Evolutionary conservation across 2,113 vertebrate species (phyloP).

Genomic region (Pseudopodoces humilis): DNA sequence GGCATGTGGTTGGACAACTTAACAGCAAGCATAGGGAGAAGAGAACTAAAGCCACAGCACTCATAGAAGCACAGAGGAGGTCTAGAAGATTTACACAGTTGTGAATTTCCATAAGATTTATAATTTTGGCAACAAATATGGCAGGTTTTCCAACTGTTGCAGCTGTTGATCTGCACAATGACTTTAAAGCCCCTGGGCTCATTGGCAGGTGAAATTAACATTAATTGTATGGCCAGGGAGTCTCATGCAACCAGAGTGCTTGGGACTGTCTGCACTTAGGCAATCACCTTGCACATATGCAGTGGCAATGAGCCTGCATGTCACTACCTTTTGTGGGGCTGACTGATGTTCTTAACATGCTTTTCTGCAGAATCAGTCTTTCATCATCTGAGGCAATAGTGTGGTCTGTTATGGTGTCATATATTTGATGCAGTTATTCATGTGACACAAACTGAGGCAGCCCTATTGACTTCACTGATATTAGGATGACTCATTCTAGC

Average conservation of each 20-base stretch:
- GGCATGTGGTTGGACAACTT: background rate
- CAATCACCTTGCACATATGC: background rate
- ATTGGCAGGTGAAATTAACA: background rate
- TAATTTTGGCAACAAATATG: background rate
- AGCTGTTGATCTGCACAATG: background rate
- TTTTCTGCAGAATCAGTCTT: background rate
- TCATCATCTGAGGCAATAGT: background rate
- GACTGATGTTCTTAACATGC: background rate
- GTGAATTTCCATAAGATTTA: background rate
- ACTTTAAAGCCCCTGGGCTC: background rate
- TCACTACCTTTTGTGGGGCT: background rate
- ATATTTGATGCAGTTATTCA: background rate
- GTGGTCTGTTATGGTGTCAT: background rate
- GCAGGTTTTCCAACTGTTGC: background rate
- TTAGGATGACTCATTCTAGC: background rate
- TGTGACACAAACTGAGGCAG: background rate
- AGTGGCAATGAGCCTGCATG: background rate
- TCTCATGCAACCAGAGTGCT: background rate
- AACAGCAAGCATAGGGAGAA: background rate
- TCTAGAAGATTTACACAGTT: background rate
- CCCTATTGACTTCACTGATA: background rate
- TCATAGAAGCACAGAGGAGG: background rate
- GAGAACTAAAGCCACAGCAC: background rate
- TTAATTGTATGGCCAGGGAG: background rate
- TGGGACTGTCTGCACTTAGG: background rate